phyloP scores from a whole-genome alignment of 1,140 invertebrate species.

The Drosophila albomicans region DNA sequence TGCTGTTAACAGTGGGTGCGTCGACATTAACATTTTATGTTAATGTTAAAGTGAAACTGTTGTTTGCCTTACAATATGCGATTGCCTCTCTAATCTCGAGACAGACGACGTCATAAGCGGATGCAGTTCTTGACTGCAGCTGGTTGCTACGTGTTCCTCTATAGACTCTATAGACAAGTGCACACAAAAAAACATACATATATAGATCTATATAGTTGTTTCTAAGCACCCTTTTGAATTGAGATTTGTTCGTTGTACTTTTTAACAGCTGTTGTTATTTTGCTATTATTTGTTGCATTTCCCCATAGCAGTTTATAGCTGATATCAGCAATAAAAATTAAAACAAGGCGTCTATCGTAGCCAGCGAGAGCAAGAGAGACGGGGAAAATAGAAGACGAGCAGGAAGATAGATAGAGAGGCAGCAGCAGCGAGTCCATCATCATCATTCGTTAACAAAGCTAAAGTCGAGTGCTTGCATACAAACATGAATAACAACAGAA shows the following conservation, averaged over 20 bases:
- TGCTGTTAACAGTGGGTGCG: not conserved
- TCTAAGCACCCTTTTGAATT: slow-evolving; percentile 16
- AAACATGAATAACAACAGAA: slow-evolving; percentile 13
- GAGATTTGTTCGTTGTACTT: slow-evolving; percentile 39
- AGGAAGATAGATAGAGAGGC: not conserved
- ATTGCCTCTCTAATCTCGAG: slow-evolving; percentile 8
- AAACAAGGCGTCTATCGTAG: slow-evolving; percentile 34
- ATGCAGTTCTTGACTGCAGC: slow-evolving; percentile 41
- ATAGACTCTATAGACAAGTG: not conserved
- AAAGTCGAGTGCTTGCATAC: slow-evolving; percentile 42
- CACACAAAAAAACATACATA: no score
- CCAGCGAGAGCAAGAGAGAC: not conserved
- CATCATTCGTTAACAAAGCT: slow-evolving; percentile 24
- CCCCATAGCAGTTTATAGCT: slow-evolving; percentile 35
- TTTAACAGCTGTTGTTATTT: slow-evolving; percentile 36
- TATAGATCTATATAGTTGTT: slow-evolving; percentile 28
- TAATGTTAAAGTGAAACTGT: not conserved
- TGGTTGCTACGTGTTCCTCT: slow-evolving; percentile 23
- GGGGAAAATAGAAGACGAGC: no score
- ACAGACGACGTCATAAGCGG: slow-evolving; percentile 45
- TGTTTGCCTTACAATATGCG: not conserved
- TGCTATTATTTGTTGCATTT: slow-evolving; percentile 41
- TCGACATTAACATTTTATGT: not conserved
- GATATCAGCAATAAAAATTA: slow-evolving; percentile 43
- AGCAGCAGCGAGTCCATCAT: slow-evolving; percentile 24